Conservation (phyloP, 30 jellyfish, hydroid and myxozoan species). For the Haliclystus octoradiatus region DNA sequence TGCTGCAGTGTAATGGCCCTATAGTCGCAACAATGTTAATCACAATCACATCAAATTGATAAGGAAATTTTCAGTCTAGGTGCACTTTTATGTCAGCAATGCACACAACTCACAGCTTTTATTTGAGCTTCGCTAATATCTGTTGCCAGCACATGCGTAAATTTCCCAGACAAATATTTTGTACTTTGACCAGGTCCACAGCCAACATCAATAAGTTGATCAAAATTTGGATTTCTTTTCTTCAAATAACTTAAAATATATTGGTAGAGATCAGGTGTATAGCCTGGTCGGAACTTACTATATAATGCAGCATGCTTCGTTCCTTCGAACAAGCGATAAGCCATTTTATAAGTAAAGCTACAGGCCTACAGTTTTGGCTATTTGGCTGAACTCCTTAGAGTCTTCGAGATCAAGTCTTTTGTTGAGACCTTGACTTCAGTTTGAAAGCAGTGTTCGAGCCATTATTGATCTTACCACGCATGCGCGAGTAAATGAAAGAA, state of each 20-base stretch:
- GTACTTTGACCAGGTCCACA: slow-evolving; percentile 35
- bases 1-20: too few species aligned
- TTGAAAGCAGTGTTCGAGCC: too few species aligned
- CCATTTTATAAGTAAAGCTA: slow-evolving; percentile 21
- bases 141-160: not conserved
- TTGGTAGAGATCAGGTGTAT: not conserved
- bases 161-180: not conserved
- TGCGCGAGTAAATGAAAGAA: too few species aligned
- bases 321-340: slow-evolving; percentile 13
- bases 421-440: too few species aligned
- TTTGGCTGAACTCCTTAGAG: too few species aligned
- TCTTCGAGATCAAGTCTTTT: too few species aligned
- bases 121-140: slow-evolving; percentile 25
- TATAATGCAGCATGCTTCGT: slow-evolving; percentile 6
- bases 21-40: too few species aligned
- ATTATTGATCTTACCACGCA: too few species aligned
- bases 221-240: not conserved
- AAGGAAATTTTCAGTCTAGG: too few species aligned
- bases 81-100: too few species aligned
- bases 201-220: slow-evolving; percentile 7
- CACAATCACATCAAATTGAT: too few species aligned
- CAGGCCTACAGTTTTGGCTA: too few species aligned
- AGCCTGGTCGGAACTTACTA: slow-evolving; percentile 7
- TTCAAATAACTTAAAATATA: not conserved
- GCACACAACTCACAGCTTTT: not conserved